These are phyloP conservation scores for Pteropus rufus DNA, from an alignment of 2,797 vertebrate species.

Conservation along the genomic window DNA sequence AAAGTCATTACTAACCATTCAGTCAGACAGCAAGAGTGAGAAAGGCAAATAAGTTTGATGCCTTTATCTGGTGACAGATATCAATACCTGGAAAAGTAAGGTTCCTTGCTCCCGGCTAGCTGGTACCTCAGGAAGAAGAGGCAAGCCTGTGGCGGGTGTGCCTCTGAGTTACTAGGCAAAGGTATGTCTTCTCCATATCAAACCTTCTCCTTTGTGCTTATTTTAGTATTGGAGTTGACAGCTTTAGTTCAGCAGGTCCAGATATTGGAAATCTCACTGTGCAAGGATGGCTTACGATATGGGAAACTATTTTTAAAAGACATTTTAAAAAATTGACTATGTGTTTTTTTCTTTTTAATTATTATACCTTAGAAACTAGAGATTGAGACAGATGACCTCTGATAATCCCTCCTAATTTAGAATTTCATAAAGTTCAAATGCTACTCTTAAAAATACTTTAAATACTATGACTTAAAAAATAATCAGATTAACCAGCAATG, in stretches of 20 bases:
- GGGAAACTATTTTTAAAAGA: slow-evolving; percentile 22
- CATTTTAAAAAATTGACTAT: background rate
- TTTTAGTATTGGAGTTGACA: background rate
- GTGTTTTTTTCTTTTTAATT: background rate
- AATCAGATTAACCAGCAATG: background rate
- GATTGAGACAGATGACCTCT: background rate
- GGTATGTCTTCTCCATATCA: background rate
- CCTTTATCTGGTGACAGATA: background rate
- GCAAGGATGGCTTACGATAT: background rate
- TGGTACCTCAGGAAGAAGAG: background rate
- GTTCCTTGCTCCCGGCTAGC: background rate
- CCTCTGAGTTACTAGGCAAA: background rate
- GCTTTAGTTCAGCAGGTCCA: background rate
- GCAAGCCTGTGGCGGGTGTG: accelerated
- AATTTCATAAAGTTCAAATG: slow-evolving; percentile 12
- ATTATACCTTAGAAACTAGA: background rate
- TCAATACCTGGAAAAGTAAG: background rate
- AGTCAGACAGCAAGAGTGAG: background rate
- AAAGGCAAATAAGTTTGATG: background rate
- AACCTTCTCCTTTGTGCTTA: background rate
- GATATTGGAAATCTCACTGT: background rate
- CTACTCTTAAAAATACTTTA: slow-evolving; percentile 29
- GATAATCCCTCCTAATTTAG: background rate
- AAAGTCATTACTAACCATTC: background rate
- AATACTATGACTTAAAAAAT: background rate